phyloP scores from a whole-genome alignment of 2,888 invertebrate species.

The Euplexia lucipara region DNA sequence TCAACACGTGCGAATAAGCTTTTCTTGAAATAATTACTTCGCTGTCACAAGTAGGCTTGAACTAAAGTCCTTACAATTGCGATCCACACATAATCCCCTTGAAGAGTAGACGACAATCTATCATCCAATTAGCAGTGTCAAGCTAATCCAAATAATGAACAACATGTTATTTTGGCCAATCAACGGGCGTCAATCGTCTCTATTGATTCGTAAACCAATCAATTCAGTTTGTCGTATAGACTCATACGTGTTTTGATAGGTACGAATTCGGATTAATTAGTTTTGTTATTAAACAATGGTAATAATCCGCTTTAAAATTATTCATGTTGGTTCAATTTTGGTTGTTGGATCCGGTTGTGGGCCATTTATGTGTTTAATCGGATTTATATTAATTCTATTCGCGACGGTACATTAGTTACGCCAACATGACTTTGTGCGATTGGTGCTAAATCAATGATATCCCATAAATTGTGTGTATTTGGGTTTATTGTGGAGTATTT shows the following conservation, averaged over 20 bases:
- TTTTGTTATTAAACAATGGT: conserved; percentile 16
- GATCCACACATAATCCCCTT: conserved; percentile 27
- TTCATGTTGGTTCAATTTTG: background rate
- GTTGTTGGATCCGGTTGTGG: background rate
- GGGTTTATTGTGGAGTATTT: no score
- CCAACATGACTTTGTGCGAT: no score
- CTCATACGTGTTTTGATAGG: background rate
- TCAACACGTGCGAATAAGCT: background rate
- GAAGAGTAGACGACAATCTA: conserved; percentile 22
- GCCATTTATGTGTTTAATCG: background rate
- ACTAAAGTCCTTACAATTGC: conserved; percentile 7
- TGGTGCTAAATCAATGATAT: no score
- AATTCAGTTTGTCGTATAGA: conserved; percentile 18
- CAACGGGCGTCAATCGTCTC: conserved; percentile 25
- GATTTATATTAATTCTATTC: background rate
- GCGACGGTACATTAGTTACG: no score
- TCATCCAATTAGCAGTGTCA: conserved; percentile 45
- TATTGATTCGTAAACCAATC: conserved; percentile 52
- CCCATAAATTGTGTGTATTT: no score
- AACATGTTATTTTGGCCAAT: conserved; percentile 54
- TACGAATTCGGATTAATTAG: conserved; percentile 18
- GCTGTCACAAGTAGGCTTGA: conserved; percentile 6
- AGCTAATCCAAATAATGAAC: conserved; percentile 50
- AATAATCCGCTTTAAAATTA: conserved; percentile 1
- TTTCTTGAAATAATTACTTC: conserved; percentile 24